A percentile compares a stretch with the other conserved stretches of the same genome.
phyloP scores from a whole-genome alignment of 2,113 vertebrate species.

The Bufo bufo region DNA sequence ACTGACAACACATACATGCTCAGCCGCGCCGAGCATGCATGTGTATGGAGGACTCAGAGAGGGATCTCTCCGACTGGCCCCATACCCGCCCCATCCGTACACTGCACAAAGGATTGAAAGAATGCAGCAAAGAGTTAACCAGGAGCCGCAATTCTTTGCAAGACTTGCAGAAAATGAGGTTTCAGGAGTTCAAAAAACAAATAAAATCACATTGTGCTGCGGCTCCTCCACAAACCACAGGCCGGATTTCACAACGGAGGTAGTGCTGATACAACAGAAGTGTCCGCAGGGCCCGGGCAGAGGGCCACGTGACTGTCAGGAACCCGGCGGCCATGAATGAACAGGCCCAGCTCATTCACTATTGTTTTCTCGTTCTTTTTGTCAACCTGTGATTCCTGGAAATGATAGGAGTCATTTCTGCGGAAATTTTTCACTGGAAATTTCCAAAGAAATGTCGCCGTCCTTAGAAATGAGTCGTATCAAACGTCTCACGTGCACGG shows the following conservation, averaged over 20 bases:
- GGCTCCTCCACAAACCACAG: neutral
- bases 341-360: neutral
- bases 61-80: no score
- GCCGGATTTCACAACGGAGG: constrained; percentile 40
- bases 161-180: neutral
- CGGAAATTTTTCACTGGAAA: neutral
- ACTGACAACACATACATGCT: no score
- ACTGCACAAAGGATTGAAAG: no score
- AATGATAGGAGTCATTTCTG: neutral
- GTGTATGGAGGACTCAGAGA: no score
- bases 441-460: neutral
- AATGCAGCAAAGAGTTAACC: neutral
- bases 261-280: neutral
- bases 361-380: neutral
- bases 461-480: neutral
- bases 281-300: neutral
- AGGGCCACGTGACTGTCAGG: neutral
- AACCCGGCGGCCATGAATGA: neutral
- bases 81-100: no score
- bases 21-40: no score
- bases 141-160: neutral
- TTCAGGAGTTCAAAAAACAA: neutral
- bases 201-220: constrained; percentile 11
- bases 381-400: constrained; percentile 11
- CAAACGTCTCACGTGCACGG: no score